Conservation (phyloP, 2,113 vertebrate genomes). For the Halcyon malimbica region DNA sequence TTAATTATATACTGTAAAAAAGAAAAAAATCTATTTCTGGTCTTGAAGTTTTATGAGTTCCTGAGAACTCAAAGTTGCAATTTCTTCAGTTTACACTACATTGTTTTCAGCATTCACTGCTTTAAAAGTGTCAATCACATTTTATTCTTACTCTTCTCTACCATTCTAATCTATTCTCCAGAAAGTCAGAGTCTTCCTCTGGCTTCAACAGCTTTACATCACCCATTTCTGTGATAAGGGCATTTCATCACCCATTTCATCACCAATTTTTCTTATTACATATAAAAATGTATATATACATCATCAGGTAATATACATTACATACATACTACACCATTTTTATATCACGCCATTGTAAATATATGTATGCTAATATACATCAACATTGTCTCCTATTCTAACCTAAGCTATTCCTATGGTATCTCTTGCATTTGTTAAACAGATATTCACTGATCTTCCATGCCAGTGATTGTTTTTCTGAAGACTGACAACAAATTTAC, state of each 20-base stretch:
- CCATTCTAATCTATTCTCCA: background rate
- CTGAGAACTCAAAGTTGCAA: background rate
- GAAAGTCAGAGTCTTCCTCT: background rate
- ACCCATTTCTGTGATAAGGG: too few species aligned
- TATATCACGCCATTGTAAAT: background rate
- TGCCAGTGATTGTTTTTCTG: background rate
- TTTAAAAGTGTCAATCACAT: background rate
- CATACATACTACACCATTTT: background rate
- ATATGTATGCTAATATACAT: background rate
- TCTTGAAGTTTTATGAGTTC: too few species aligned
- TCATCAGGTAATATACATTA: too few species aligned
- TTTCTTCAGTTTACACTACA: background rate
- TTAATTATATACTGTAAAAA: background rate
- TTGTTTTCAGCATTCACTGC: background rate
- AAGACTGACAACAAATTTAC: background rate
- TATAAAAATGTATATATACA: background rate
- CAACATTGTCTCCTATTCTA: background rate
- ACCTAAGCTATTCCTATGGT: background rate
- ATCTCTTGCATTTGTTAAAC: background rate
- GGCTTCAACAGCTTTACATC: background rate
- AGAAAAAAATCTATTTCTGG: too few species aligned
- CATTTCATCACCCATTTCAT: too few species aligned
- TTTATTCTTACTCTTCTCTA: background rate
- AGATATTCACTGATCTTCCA: background rate
- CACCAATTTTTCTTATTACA: too few species aligned